phyloP scores from a whole-genome alignment of 1,140 invertebrate genomes.

The Megalopta genalis region DNA sequence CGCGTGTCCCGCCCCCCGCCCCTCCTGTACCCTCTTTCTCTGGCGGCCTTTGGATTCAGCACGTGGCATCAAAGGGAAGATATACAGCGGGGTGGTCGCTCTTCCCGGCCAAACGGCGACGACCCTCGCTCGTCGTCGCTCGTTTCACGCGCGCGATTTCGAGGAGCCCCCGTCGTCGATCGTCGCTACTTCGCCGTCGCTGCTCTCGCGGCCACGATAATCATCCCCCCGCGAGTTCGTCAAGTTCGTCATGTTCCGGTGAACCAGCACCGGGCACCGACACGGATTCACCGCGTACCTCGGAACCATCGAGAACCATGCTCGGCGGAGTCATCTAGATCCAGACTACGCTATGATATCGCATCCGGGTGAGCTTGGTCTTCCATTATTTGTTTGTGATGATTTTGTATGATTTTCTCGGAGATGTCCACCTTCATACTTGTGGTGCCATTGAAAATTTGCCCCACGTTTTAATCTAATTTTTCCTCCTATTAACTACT shows the following conservation, averaged over 20 bases:
- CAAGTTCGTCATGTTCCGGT: background rate
- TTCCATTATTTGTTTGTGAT: too few relatives aligned
- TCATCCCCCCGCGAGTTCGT: background rate
- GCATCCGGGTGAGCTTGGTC: background rate
- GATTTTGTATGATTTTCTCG: too few relatives aligned
- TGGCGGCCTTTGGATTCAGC: constrained; percentile 58
- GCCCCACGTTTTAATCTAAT: too few relatives aligned
- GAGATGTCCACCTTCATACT: too few relatives aligned
- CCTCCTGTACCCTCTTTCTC: constrained; percentile 32
- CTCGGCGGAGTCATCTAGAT: background rate
- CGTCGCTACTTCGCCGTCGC: background rate
- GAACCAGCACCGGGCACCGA: background rate
- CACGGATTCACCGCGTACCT: too few relatives aligned
- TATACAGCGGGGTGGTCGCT: constrained; percentile 59
- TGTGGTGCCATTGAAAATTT: too few relatives aligned
- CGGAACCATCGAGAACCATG: background rate
- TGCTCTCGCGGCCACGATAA: background rate
- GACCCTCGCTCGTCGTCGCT: constrained; percentile 60
- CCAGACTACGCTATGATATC: background rate
- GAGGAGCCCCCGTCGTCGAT: constrained; percentile 1
- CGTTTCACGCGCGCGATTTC: constrained; percentile 43
- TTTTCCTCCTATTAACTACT: too few relatives aligned
- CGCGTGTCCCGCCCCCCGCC: background rate
- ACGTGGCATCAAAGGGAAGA: constrained; percentile 68
- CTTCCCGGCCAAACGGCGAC: constrained; percentile 65